Evolutionary conservation across 1,140 invertebrate genomes (phyloP).

Genomic region (Gryon sp.): DNA sequence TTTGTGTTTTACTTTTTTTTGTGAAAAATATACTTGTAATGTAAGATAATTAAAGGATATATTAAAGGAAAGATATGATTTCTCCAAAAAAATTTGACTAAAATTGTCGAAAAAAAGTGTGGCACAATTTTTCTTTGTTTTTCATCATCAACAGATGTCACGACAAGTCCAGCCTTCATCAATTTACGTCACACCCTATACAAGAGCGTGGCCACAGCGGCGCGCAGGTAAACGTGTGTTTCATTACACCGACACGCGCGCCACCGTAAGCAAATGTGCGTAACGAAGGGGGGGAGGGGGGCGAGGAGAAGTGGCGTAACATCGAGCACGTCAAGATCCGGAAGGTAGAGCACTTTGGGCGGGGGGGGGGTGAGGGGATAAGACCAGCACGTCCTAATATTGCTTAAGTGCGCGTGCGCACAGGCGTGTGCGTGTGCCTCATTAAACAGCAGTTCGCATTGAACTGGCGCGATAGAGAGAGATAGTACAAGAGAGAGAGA

Average conservation of each 20-base stretch:
- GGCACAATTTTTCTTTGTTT: conserved; percentile 48
- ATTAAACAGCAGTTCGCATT: conserved; percentile 72
- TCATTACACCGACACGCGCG: conserved; percentile 6
- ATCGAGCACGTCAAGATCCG: conserved; percentile 67
- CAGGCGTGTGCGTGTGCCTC: conserved; percentile 73
- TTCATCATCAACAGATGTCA: conserved; percentile 60
- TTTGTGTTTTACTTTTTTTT: no score
- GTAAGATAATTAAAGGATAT: no score
- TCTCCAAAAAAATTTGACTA: no score
- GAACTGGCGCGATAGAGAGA: conserved; percentile 53
- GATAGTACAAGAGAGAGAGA: no score
- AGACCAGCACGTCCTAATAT: conserved; percentile 49
- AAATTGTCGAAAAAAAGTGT: conserved; percentile 24
- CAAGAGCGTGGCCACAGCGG: not conserved
- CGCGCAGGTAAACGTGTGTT: conserved; percentile 36
- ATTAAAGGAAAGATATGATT: no score
- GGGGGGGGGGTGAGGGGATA: conserved; percentile 40
- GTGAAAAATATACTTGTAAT: no score
- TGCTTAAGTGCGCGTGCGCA: conserved; percentile 68
- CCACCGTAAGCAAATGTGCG: conserved; percentile 16
- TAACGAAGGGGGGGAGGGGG: conserved; percentile 46
- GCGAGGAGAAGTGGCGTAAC: conserved; percentile 70
- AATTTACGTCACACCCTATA: conserved; percentile 46
- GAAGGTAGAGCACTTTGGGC: no score
- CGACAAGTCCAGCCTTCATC: conserved; percentile 13